Percentiles rank a stretch among this genome's conserved stretches.
These are phyloP conservation scores for Leptinotarsa texana DNA, from an alignment of 1,140 invertebrate species.

Conservation along the genomic window DNA sequence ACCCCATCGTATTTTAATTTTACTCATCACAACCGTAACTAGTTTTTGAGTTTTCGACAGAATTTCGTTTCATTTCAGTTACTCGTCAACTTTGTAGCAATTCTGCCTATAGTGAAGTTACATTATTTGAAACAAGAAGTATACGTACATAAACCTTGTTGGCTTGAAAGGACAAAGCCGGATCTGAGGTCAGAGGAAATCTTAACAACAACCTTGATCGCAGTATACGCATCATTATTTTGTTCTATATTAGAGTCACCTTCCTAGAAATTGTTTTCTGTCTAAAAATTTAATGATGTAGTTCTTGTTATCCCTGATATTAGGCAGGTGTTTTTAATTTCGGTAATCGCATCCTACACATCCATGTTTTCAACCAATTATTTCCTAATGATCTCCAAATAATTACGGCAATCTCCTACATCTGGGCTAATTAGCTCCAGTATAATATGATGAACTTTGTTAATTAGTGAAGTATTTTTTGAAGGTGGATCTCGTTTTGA, in stretches of 20 bases:
- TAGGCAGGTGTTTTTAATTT: slow-evolving; percentile 21
- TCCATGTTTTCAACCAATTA: slow-evolving; percentile 23
- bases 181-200: neutral
- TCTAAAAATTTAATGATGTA: slow-evolving; percentile 13
- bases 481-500: slow-evolving; percentile 20
- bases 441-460: slow-evolving; percentile 23
- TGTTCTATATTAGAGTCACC: neutral
- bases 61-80: no score
- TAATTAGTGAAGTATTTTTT: slow-evolving; percentile 23
- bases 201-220: neutral
- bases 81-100: no score
- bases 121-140: neutral
- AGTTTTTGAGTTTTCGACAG: no score
- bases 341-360: slow-evolving; percentile 23
- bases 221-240: neutral
- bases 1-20: no score
- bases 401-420: slow-evolving; percentile 23
- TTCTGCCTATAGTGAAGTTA: no score
- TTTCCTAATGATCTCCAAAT: slow-evolving; percentile 28
- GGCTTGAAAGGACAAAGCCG: neutral
- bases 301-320: slow-evolving; percentile 8
- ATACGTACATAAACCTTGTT: neutral
- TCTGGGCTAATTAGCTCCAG: slow-evolving; percentile 22
- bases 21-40: no score
- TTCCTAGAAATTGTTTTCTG: slow-evolving; percentile 6